Evolutionary conservation across 2,888 invertebrate species (phyloP).

Genomic region (Phyto melanocephala): DNA sequence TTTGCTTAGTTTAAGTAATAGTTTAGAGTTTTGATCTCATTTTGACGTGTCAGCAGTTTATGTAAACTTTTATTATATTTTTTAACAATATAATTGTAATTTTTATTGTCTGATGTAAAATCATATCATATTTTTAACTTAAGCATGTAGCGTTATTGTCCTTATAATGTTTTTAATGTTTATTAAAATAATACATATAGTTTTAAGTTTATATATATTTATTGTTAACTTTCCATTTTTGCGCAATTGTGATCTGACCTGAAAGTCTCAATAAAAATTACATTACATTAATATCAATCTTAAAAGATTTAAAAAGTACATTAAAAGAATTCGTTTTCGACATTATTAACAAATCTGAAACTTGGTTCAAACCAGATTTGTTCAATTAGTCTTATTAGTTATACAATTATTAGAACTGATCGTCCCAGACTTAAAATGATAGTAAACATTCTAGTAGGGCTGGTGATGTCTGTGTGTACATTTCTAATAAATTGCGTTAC

Average conservation of each 20-base stretch:
- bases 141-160: background rate
- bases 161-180: background rate
- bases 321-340: no score
- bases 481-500: no score
- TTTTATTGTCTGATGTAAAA: slow-evolving; percentile 10
- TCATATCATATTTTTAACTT: background rate
- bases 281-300: no score
- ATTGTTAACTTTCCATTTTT: background rate
- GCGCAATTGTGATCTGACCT: background rate
- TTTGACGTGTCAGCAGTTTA: background rate
- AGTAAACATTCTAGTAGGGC: no score
- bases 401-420: no score
- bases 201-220: background rate
- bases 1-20: background rate
- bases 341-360: no score
- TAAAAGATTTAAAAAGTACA: no score
- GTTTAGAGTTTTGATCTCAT: background rate
- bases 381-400: no score
- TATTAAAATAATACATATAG: background rate
- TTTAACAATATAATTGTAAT: slow-evolving; percentile 5
- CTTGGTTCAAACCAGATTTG: no score
- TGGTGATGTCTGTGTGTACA: no score
- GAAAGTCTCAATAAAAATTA: background rate
- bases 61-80: slow-evolving; percentile 8
- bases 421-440: no score